phyloP scores from a whole-genome alignment of 2,113 vertebrate genomes.

The Glaucidium brasilianum region DNA sequence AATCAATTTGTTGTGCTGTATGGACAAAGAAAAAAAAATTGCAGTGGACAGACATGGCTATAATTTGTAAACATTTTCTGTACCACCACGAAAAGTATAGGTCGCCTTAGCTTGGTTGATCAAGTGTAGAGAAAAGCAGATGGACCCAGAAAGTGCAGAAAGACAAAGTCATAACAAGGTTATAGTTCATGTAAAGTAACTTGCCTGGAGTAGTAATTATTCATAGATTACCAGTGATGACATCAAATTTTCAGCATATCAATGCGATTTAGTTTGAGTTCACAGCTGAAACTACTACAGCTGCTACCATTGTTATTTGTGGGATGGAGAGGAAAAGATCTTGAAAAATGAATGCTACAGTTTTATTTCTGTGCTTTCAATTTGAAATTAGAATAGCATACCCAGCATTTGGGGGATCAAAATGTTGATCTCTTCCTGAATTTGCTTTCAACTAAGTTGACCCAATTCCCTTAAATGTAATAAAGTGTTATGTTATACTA shows the following conservation, averaged over 20 bases:
- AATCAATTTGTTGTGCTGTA: conserved; percentile 54
- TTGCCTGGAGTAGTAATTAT: neutral
- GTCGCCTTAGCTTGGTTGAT: conserved; percentile 26
- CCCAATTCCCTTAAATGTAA: neutral
- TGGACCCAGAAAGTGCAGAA: conserved; percentile 30
- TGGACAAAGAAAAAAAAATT: conserved; percentile 23
- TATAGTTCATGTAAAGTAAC: conserved; percentile 8
- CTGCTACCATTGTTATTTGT: neutral
- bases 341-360: neutral
- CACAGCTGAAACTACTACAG: neutral
- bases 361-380: neutral
- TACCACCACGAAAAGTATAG: conserved; percentile 35
- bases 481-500: neutral
- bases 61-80: conserved; percentile 58
- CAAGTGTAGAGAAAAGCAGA: conserved; percentile 50
- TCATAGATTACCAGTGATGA: neutral
- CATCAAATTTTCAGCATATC: conserved; percentile 6
- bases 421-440: neutral
- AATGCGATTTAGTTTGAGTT: neutral
- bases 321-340: neutral
- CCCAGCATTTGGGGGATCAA: neutral
- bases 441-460: neutral
- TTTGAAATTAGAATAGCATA: neutral
- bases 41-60: neutral
- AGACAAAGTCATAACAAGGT: conserved; percentile 64